Evolutionary conservation across 2,888 invertebrate genomes (phyloP), one percentile per base, ranked within the genome.

Genomic region (Pharmacophagus antenor): DNA sequence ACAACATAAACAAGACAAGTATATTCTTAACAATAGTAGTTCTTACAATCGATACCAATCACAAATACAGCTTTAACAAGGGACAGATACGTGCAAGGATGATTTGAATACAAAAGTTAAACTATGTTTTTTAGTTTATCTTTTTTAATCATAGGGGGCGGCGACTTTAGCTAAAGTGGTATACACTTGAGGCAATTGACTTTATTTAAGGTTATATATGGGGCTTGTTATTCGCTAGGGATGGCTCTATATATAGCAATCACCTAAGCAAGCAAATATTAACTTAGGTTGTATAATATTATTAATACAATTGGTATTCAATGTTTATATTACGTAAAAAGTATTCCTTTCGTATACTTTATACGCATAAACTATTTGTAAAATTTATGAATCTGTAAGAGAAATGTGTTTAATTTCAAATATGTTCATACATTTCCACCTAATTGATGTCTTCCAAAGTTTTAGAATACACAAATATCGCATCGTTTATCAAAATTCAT

Each of bases 371-470:
- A 59, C 56, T 31, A 50, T 27, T 42, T 48, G 23, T 25, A 51
- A 56, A 47, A 7, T 44, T 56, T 21, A 54, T 58, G 21, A 62
- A 47, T 48, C 23, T 55, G 58, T 55, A 41, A 55, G 46, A 61
- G 44, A 53, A 46, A 46, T 56, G 25, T 56, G 51, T 46, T 20
- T 22, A 58, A 50, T 51, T 47, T 47, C 15, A 47, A 23, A 49
- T 25, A 27, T 31, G 31, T 27, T 21, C 12, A 31, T 53, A 65
- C 44, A 47, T 62, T 61, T 64, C 61, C 72, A 75, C 71, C 72
- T 73, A 72, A 66, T 71, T 67, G 69, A 76, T 68, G 82, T 81
- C 80, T 82, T 82, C 81, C 81, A 77, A 65, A 60, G 64, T 70
- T 61, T 63, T 65, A 62, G 67, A 60, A 63, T 42, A 63, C 61